Conservation (phyloP, 2,797 vertebrate genomes). For the Spatula clypeata region DNA sequence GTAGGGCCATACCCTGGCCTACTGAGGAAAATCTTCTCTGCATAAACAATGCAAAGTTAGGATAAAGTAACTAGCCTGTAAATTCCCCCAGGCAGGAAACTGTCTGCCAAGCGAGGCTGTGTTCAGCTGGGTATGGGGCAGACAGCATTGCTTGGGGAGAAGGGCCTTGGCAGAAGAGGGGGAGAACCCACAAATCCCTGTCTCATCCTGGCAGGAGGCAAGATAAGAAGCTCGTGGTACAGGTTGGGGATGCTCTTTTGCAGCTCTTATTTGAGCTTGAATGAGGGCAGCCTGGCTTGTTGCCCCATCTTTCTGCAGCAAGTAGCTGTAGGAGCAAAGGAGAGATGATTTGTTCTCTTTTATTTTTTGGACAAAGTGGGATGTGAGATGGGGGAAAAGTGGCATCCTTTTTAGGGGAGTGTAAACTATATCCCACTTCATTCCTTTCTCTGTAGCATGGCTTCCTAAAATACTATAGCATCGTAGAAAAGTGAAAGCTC, state of each 20-base stretch:
- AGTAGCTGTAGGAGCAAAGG: neutral
- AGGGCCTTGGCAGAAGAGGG: neutral
- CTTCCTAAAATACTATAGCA: neutral
- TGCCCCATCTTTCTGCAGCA: neutral
- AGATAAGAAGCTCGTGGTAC: fast-evolving
- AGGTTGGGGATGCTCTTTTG: neutral
- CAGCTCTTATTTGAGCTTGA: neutral
- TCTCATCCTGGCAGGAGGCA: neutral
- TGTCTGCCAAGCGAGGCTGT: neutral
- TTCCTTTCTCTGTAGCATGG: too few relatives aligned
- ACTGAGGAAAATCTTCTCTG: neutral
- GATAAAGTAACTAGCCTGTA: neutral
- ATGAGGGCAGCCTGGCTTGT: fast-evolving
- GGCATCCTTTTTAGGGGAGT: neutral
- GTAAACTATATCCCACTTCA: neutral
- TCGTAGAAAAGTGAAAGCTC: neutral
- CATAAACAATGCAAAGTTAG: neutral
- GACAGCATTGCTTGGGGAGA: fast-evolving
- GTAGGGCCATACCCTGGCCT: neutral
- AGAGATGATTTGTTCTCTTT: fast-evolving
- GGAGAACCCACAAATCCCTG: neutral
- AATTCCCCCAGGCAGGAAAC: neutral
- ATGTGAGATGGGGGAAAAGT: neutral
- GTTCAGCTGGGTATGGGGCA: neutral
- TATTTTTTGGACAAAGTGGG: neutral